Percentiles rank a stretch among this genome's conserved stretches.
These are phyloP conservation scores for Epirrita christyi DNA, from an alignment of 2,888 invertebrate species.

Conservation along the genomic window DNA sequence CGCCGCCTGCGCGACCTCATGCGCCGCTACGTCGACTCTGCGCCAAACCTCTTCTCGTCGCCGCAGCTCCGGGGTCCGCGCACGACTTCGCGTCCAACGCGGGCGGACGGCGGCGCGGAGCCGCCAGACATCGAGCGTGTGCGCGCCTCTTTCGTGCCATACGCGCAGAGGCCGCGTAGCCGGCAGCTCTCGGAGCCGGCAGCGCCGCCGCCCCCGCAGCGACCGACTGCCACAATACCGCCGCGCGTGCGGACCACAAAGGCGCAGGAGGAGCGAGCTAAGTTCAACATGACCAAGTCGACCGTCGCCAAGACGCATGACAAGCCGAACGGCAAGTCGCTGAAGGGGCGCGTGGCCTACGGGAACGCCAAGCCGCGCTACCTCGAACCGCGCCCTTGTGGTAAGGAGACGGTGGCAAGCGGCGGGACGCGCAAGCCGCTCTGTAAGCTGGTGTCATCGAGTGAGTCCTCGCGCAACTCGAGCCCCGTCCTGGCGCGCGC, in stretches of 20 bases:
- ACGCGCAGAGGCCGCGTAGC: conserved; percentile 56
- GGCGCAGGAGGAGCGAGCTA: conserved; percentile 74
- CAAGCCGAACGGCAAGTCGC: conserved; percentile 38
- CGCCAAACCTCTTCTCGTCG: conserved; percentile 33
- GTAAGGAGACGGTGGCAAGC: conserved; percentile 32
- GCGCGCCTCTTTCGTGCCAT: conserved; percentile 67
- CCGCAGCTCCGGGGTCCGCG: conserved; percentile 39
- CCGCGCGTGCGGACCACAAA: conserved; percentile 71
- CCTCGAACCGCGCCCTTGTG: conserved; percentile 80
- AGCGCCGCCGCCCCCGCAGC: conserved; percentile 25
- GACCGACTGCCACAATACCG: conserved; percentile 33
- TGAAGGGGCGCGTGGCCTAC: conserved; percentile 40
- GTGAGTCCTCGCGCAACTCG: conserved; percentile 88
- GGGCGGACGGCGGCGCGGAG: too few species aligned
- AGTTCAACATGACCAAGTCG: conserved; percentile 65
- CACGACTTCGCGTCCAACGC: conserved; percentile 44
- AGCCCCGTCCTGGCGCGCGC: conserved; percentile 85
- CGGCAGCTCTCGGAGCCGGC: conserved; percentile 4
- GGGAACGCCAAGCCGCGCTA: conserved; percentile 85
- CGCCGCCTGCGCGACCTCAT: conserved; percentile 62
- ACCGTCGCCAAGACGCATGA: conserved; percentile 49
- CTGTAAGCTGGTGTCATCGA: conserved; percentile 78
- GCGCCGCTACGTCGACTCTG: conserved; percentile 3
- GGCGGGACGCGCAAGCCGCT: conserved; percentile 35
- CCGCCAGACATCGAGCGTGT: conserved; percentile 64